phyloP scores from a whole-genome alignment of 1,140 invertebrate genomes.

The Caerostris extrusa region DNA sequence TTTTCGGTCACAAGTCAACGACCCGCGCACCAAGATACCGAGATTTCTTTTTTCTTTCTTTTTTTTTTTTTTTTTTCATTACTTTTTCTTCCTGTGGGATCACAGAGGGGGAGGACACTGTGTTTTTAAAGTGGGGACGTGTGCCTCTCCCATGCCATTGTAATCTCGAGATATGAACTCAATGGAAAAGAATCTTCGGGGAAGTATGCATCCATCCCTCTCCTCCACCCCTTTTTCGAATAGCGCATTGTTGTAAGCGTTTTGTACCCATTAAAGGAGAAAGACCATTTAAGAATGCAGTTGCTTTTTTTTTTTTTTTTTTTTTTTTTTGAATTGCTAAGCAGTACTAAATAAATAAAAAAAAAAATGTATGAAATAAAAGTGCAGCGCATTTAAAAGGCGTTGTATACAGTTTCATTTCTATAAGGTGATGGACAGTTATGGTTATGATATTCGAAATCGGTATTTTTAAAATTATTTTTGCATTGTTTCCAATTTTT shows the following conservation, averaged over 20 bases:
- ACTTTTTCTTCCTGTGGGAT: conserved; percentile 50
- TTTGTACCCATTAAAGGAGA: neutral
- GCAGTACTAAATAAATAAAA: no score
- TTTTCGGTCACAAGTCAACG: conserved; percentile 63
- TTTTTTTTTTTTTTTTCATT: conserved; percentile 30
- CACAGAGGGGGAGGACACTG: conserved; percentile 8
- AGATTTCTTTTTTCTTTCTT: neutral
- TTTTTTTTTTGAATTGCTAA: neutral
- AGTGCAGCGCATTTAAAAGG: no score
- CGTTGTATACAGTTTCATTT: no score
- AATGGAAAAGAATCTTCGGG: conserved; percentile 26
- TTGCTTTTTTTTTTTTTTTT: neutral
- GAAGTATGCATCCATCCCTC: neutral
- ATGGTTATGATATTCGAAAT: no score
- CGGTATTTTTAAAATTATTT: no score
- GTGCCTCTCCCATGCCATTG: conserved; percentile 38
- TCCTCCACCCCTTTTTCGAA: neutral
- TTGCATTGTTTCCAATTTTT: no score
- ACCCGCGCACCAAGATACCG: conserved; percentile 4
- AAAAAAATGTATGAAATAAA: no score
- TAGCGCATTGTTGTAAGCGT: neutral
- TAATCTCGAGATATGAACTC: conserved; percentile 50
- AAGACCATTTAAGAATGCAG: neutral
- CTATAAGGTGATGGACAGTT: no score
- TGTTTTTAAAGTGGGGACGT: conserved; percentile 60